These are phyloP conservation scores for Monarcha castaneiventris DNA, from an alignment of 2,113 vertebrate species.

Conservation along the genomic window DNA sequence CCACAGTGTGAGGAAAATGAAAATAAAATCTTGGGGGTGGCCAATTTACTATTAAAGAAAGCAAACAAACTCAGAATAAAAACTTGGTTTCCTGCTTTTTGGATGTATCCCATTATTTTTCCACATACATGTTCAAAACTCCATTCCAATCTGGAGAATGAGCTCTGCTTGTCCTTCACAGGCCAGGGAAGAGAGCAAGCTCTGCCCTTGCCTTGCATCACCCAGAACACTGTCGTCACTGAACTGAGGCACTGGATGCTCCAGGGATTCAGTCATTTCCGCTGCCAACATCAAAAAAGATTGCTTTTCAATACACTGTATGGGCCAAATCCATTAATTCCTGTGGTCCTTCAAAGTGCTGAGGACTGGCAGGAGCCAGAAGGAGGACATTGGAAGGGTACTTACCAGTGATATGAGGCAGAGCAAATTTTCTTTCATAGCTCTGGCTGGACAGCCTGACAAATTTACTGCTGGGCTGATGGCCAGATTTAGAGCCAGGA, in stretches of 20 bases:
- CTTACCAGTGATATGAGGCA: background rate
- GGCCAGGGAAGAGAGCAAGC: background rate
- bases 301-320: background rate
- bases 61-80: background rate
- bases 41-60: background rate
- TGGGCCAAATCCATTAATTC: constrained; percentile 12
- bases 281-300: background rate
- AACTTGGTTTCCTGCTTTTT: background rate
- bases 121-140: background rate
- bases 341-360: background rate
- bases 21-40: background rate
- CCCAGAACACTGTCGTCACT: background rate
- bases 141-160: background rate
- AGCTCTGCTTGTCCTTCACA: background rate
- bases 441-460: background rate
- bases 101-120: background rate
- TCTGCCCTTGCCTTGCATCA: background rate
- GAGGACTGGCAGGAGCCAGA: background rate
- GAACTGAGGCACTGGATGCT: background rate
- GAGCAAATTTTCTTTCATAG: background rate
- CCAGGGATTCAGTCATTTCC: background rate
- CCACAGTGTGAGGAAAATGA: background rate
- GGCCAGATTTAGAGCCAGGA: background rate
- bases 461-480: background rate
- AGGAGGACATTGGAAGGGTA: background rate